Percentiles rank a stretch among this genome's conserved stretches.
Conservation (phyloP, 2,888 invertebrate genomes). For the Choristoneura rosaceana region DNA sequence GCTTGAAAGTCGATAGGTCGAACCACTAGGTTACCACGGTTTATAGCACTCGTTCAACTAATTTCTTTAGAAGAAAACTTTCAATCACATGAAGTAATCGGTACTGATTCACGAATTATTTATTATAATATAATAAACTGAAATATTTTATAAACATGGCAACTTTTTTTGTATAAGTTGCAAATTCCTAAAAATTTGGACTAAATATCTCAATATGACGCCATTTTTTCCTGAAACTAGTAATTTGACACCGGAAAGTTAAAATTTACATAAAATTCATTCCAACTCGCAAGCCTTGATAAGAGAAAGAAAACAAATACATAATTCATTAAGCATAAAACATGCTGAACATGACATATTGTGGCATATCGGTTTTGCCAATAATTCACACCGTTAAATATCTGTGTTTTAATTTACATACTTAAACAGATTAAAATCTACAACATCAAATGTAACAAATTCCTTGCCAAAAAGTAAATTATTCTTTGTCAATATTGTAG, state of each 20-base stretch:
- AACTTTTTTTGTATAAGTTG: too few species aligned
- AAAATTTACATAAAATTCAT: background rate
- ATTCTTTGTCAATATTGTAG: background rate
- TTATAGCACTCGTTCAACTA: too few species aligned
- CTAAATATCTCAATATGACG: background rate
- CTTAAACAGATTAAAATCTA: background rate
- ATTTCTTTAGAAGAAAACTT: too few species aligned
- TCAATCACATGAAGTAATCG: too few species aligned
- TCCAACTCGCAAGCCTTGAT: background rate
- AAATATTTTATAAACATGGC: too few species aligned
- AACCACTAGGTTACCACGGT: too few species aligned
- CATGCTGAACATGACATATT: conserved; percentile 27
- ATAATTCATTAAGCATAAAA: conserved; percentile 19
- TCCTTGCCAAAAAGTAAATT: background rate
- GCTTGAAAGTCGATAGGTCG: too few species aligned
- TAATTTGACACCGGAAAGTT: background rate
- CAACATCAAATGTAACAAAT: conserved; percentile 9
- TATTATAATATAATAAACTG: too few species aligned
- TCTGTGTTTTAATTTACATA: conserved; percentile 8
- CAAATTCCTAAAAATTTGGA: background rate
- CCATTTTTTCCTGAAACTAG: background rate
- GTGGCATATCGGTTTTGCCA: conserved; percentile 10
- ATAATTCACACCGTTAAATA: conserved; percentile 7
- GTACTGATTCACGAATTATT: too few species aligned
- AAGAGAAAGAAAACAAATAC: conserved; percentile 12